A percentile compares a stretch with the other conserved stretches of the same genome.
These are phyloP conservation scores for Rapana venosa DNA, from an alignment of 2,888 invertebrate species.

Conservation along the genomic window DNA sequence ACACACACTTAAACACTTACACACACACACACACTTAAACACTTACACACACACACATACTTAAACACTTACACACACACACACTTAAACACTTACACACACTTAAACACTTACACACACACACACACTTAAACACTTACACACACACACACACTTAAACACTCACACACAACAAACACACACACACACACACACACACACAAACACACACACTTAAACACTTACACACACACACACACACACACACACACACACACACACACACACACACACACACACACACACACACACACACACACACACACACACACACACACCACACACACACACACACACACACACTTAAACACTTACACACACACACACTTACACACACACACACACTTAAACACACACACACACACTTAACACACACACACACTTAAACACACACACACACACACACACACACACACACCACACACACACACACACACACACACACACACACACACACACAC, in stretches of 20 bases:
- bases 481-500: constrained; percentile 4
- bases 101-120: background rate
- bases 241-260: background rate
- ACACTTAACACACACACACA: constrained; percentile 7
- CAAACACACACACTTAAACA: background rate
- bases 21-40: background rate
- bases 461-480: constrained; percentile 23
- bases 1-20: background rate
- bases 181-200: background rate
- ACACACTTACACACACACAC: constrained; percentile 10
- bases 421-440: constrained; percentile 7
- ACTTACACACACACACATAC: background rate
- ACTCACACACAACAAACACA: background rate
- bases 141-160: background rate
- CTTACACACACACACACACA: background rate
- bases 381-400: constrained; percentile 5
- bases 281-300: background rate
- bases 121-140: background rate
- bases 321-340: constrained; percentile 16
- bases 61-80: background rate
- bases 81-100: background rate
- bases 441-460: background rate
- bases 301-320: background rate
- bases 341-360: constrained; percentile 1
- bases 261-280: background rate